Evolutionary conservation across 2,888 invertebrate species (phyloP), one percentile per base, ranked within the genome.

Genomic region (Hylaea fasciaria): DNA sequence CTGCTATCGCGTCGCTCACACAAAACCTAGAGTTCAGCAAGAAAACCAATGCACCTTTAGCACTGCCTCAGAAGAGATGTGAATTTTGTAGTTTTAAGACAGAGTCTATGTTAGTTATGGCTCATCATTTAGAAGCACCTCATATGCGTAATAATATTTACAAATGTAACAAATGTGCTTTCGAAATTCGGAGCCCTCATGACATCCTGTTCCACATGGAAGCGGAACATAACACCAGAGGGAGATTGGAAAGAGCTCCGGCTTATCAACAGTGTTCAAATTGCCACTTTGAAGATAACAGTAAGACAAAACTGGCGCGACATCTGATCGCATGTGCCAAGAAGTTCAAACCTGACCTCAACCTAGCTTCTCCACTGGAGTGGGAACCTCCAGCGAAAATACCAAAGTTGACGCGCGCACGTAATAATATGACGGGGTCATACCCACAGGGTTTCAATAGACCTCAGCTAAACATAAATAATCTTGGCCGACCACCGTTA

Each of bases 331-430:
- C 97, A 9, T 99, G 98, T 87, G 94, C 95, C 62, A 97, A 98
- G 85, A 97, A 97, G 83, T 98, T 97, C 88, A 96, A 97, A 84
- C 96, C 98, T 0, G 97, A 98, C 74, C 93, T 95, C 63, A 98
- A 98, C 86, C 91, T 97, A 69, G 95, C 96, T 67, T 98, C 98
- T 1, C 97, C 98, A 0, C 89, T 95, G 2, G 98, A 98, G 78
- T 98, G 97, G 97, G 98, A 98, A 79, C 98, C 97, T 3, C 98
- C 98, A 2, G 98, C 98, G 11, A 98, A 98, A 88, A 97, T 98
- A 87, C 97, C 98, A 61, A 95, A 96, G 86, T 71, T 92, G 65
- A 85, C 88, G 13, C 79, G 92, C 62, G 90, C 90, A 7, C 85
- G 92, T 37, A 90, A 87, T 69, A 91, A 86, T 72, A 81, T 86